phyloP scores from a whole-genome alignment of 2,888 invertebrate species.

The Brenthis daphne region DNA sequence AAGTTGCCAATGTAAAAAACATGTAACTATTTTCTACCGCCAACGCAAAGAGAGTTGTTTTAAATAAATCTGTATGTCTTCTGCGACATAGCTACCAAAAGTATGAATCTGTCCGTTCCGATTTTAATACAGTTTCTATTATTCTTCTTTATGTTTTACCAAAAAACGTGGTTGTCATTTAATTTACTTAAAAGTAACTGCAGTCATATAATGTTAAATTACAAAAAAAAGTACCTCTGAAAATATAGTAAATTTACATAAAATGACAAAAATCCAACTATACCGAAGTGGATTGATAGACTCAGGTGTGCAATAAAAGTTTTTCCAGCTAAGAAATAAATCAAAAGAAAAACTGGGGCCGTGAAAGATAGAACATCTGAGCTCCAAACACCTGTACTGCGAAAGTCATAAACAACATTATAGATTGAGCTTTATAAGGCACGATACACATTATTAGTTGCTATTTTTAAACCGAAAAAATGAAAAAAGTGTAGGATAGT shows the following conservation, averaged over 20 bases:
- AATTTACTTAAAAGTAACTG: too few relatives aligned
- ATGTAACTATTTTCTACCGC: too few relatives aligned
- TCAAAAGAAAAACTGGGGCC: constrained; percentile 18
- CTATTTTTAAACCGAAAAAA: neutral
- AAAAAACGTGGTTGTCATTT: too few relatives aligned
- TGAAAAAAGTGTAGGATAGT: neutral
- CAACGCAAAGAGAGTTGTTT: too few relatives aligned
- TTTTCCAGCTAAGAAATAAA: constrained; percentile 14
- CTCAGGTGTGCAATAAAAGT: constrained; percentile 12
- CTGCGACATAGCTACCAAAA: too few relatives aligned
- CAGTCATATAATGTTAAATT: too few relatives aligned
- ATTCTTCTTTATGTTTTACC: too few relatives aligned
- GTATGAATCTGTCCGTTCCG: too few relatives aligned
- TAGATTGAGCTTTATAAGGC: constrained; percentile 8
- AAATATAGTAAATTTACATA: neutral
- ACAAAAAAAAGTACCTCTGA: too few relatives aligned
- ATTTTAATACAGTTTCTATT: too few relatives aligned
- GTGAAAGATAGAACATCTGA: constrained; percentile 18
- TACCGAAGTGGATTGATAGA: neutral
- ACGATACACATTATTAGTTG: neutral
- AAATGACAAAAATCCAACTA: neutral
- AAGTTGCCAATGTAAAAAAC: too few relatives aligned
- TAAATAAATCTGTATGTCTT: too few relatives aligned
- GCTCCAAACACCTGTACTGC: constrained; percentile 7
- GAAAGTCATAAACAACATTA: constrained; percentile 13